Conservation (phyloP, 2,113 vertebrate species). For the Tichodroma muraria region DNA sequence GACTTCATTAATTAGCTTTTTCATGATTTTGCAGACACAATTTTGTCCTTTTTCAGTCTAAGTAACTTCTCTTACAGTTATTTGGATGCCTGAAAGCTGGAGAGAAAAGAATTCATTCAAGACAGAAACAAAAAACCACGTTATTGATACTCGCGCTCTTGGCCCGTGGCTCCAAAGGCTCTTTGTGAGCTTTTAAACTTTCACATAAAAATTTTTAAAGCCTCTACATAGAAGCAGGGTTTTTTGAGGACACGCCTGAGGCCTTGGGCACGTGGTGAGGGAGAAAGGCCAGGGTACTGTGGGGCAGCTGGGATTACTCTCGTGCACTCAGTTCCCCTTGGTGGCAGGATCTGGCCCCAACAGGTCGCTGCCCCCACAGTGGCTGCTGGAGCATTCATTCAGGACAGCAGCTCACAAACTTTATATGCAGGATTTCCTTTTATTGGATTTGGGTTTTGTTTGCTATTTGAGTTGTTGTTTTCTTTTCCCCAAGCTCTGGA, state of each 20-base stretch:
- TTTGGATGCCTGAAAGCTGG: neutral
- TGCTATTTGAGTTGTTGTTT: neutral
- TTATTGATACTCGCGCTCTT: neutral
- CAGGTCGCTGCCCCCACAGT: neutral
- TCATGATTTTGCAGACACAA: neutral
- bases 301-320: neutral
- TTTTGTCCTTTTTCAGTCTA: neutral
- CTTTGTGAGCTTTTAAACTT: slow-evolving; percentile 11
- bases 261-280: neutral
- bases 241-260: neutral
- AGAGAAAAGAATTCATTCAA: neutral
- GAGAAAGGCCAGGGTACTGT: neutral
- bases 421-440: neutral
- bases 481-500: neutral
- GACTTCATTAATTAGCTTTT: neutral
- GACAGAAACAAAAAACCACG: neutral
- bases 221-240: neutral
- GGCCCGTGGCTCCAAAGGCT: neutral
- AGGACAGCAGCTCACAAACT: neutral
- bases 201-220: neutral
- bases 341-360: neutral
- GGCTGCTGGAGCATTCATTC: neutral
- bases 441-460: neutral
- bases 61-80: neutral
- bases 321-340: accelerated